These are phyloP conservation scores for Carposina sasakii DNA, from an alignment of 1,140 invertebrate species.

Conservation along the genomic window DNA sequence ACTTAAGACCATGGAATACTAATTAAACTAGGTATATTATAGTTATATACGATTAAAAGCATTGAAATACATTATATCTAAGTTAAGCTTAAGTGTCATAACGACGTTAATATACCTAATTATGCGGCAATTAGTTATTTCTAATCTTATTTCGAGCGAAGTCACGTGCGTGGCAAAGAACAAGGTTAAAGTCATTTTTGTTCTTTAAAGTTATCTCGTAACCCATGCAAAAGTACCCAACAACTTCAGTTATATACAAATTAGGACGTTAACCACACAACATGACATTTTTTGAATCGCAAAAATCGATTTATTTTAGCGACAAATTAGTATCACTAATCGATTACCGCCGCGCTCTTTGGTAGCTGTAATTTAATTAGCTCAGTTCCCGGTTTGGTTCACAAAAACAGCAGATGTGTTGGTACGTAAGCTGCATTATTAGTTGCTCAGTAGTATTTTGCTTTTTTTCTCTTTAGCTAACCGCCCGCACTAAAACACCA, in stretches of 20 bases:
- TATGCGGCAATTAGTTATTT: no score
- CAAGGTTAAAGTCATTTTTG: no score
- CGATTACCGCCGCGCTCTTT: constrained; percentile 52
- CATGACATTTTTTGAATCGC: not conserved
- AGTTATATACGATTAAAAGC: no score
- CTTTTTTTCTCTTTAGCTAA: constrained; percentile 52
- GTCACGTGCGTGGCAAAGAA: no score
- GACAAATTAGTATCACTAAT: constrained; percentile 52
- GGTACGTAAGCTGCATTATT: constrained; percentile 52
- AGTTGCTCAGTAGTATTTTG: constrained; percentile 53
- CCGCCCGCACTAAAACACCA: constrained; percentile 51
- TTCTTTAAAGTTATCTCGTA: constrained; percentile 17
- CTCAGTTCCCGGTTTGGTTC: constrained; percentile 36
- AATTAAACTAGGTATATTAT: no score
- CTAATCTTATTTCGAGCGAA: no score
- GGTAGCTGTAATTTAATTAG: constrained; percentile 60
- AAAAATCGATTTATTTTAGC: constrained; percentile 30
- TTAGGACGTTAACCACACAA: not conserved
- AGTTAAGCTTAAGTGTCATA: no score
- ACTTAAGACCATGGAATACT: no score
- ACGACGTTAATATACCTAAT: no score
- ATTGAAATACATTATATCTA: no score
- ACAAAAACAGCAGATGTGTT: constrained; percentile 61
- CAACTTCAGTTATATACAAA: no score
- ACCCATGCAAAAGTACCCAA: no score